phyloP scores from a whole-genome alignment of 2,888 invertebrate species.

The Drosophila mayaguana region DNA sequence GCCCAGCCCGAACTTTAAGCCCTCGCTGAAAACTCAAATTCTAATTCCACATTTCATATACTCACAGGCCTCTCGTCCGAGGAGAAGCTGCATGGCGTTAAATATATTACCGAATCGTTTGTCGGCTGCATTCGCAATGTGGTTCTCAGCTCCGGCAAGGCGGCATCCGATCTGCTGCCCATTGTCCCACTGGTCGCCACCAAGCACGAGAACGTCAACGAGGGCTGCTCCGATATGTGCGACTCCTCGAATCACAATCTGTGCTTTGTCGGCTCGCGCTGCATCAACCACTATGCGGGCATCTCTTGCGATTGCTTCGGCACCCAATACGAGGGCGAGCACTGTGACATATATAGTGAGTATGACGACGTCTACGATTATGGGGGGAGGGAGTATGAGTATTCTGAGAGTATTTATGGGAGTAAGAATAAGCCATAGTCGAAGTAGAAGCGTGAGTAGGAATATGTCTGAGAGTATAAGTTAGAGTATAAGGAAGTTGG shows the following conservation, averaged over 20 bases:
- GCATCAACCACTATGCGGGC: slow-evolving; percentile 96
- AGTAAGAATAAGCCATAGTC: background rate
- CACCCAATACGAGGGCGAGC: slow-evolving; percentile 95
- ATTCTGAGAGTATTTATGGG: too few species aligned
- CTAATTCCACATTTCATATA: slow-evolving; percentile 24
- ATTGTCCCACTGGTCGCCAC: slow-evolving; percentile 94
- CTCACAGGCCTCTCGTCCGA: slow-evolving; percentile 92
- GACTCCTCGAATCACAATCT: slow-evolving; percentile 92
- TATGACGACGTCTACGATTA: slow-evolving; percentile 42
- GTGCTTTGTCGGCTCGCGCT: slow-evolving; percentile 94
- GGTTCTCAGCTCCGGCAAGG: slow-evolving; percentile 93
- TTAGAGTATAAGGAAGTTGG: background rate
- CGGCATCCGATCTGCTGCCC: slow-evolving; percentile 92
- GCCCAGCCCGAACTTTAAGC: slow-evolving; percentile 43
- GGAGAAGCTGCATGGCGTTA: slow-evolving; percentile 94
- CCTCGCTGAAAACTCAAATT: slow-evolving; percentile 7
- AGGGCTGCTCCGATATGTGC: slow-evolving; percentile 95
- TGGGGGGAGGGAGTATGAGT: background rate
- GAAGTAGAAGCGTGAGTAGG: background rate
- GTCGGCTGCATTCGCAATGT: slow-evolving; percentile 96
- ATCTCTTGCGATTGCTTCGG: slow-evolving; percentile 97
- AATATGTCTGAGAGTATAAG: background rate
- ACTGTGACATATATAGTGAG: slow-evolving; percentile 96
- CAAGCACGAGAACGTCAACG: slow-evolving; percentile 95
- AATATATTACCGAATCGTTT: slow-evolving; percentile 96